These are phyloP conservation scores for Calypte anna DNA, from an alignment of 2,113 vertebrate species.

Conservation along the genomic window DNA sequence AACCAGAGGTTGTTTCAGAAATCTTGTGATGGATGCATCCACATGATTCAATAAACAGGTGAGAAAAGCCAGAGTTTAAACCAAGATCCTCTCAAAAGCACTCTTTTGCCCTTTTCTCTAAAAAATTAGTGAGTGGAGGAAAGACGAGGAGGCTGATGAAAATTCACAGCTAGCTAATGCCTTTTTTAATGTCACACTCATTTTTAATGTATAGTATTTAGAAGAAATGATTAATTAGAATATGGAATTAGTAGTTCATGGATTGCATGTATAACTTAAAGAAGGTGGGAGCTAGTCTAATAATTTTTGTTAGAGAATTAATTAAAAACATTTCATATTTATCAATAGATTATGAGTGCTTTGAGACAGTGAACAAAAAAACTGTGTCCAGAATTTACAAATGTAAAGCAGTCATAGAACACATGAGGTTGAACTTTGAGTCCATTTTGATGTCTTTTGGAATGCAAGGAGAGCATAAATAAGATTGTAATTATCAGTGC, in stretches of 20 bases:
- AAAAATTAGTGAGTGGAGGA: background rate
- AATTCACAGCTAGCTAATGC: constrained; percentile 49
- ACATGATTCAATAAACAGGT: background rate
- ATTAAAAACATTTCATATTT: constrained; percentile 21
- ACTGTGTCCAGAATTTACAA: background rate
- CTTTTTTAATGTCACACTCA: constrained; percentile 63
- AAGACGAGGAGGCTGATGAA: constrained; percentile 45
- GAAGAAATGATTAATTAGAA: constrained; percentile 67
- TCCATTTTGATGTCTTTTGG: background rate
- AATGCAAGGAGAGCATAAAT: background rate
- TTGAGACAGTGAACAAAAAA: background rate
- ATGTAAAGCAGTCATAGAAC: background rate
- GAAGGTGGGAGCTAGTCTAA: constrained; percentile 43
- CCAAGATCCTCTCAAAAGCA: background rate
- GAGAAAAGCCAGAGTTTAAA: background rate
- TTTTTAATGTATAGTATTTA: constrained; percentile 71
- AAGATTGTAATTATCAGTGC: background rate
- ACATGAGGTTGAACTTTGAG: background rate
- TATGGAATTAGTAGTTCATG: constrained; percentile 62
- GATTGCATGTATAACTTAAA: constrained; percentile 65
- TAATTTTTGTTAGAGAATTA: constrained; percentile 27
- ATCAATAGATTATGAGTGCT: background rate
- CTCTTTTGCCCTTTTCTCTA: constrained; percentile 33
- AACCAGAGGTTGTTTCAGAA: background rate
- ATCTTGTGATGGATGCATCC: background rate